Evolutionary conservation across 2,113 vertebrate species (phyloP).

Genomic region (Regulus satrapa): DNA sequence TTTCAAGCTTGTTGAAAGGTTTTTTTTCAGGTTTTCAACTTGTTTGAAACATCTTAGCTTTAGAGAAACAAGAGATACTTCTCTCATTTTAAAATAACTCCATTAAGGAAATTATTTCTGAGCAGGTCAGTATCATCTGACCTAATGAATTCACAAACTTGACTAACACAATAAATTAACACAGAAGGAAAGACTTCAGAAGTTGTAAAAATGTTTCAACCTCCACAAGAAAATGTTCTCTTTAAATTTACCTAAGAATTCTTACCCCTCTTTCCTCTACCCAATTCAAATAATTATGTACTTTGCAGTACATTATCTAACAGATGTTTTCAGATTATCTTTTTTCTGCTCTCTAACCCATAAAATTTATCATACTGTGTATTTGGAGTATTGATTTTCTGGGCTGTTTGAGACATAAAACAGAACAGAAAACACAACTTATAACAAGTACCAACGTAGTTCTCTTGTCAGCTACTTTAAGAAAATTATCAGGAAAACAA

Average conservation of each 20-base stretch:
- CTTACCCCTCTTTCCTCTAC: neutral
- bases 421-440: neutral
- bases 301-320: neutral
- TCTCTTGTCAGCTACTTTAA: neutral
- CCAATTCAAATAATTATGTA: neutral
- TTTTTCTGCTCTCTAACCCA: neutral
- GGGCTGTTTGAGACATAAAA: neutral
- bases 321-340: neutral
- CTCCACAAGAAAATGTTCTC: neutral
- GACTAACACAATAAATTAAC: neutral
- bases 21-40: neutral
- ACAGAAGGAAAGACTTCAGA: neutral
- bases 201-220: neutral
- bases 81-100: neutral
- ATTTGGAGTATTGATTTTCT: neutral
- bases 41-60: neutral
- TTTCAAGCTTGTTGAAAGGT: neutral
- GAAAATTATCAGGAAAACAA: neutral
- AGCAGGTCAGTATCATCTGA: neutral
- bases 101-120: neutral
- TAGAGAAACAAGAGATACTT: neutral
- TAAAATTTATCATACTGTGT: neutral
- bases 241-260: neutral
- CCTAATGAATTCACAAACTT: neutral
- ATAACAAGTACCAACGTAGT: neutral